phyloP scores from a whole-genome alignment of 2,797 vertebrate genomes.

The Ptychobarbus kaznakovi region DNA sequence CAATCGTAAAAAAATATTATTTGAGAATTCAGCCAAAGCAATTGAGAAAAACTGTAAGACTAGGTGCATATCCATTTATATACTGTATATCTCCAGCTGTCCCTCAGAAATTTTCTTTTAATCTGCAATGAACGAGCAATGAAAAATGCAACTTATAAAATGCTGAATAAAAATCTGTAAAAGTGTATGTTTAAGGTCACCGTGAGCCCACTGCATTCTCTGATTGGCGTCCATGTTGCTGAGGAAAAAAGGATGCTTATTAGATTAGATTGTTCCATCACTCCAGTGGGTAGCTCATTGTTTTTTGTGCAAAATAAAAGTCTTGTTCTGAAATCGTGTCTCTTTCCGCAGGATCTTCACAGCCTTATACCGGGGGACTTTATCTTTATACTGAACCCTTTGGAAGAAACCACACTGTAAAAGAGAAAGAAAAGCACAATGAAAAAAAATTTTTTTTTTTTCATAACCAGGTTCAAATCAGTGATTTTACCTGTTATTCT shows the following conservation, averaged over 20 bases:
- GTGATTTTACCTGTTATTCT: not conserved
- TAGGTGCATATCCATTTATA: not conserved
- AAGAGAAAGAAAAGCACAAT: not conserved
- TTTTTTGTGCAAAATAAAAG: constrained; percentile 82
- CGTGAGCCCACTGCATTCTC: not conserved
- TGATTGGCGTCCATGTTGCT: not conserved
- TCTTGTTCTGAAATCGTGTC: constrained; percentile 86
- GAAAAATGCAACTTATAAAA: constrained; percentile 16
- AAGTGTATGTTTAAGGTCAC: not conserved
- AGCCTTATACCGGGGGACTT: constrained; percentile 90
- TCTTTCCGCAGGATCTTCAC: constrained; percentile 90
- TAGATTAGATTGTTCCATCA: constrained; percentile 77
- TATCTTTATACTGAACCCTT: constrained; percentile 84
- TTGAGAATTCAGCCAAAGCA: no score
- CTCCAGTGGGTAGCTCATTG: constrained; percentile 87
- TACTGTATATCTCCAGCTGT: not conserved
- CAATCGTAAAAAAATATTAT: no score
- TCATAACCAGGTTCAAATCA: not conserved
- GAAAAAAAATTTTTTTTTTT: not conserved
- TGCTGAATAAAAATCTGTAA: not conserved
- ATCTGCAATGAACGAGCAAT: not conserved
- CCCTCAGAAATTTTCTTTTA: not conserved
- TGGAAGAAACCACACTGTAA: constrained; percentile 91
- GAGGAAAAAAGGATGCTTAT: constrained; percentile 35
- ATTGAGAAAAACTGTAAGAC: not conserved